Conservation (phyloP, 2,797 vertebrate species). For the Alosa sapidissima region DNA sequence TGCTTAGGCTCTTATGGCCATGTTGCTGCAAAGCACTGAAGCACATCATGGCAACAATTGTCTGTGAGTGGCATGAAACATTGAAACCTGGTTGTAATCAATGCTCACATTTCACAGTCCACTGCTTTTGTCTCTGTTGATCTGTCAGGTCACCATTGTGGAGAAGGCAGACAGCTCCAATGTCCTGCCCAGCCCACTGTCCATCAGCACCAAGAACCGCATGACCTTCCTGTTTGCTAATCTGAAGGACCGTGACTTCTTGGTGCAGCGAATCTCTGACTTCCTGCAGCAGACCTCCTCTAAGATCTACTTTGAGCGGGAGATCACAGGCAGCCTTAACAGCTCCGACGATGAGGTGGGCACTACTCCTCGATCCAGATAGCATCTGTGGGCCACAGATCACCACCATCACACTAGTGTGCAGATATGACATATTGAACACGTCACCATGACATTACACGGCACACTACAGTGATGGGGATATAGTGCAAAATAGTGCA, state of each 20-base stretch:
- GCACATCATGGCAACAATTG: neutral
- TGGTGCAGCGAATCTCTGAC: constrained; percentile 96
- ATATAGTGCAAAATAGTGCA: neutral
- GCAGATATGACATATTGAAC: neutral
- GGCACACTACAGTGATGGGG: neutral
- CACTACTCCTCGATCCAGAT: neutral
- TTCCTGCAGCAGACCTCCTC: constrained; percentile 95
- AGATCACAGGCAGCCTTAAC: constrained; percentile 84
- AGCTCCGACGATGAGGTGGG: constrained; percentile 92
- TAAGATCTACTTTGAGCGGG: constrained; percentile 87
- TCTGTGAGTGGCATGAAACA: neutral
- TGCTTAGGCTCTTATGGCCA: neutral
- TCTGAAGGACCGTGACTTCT: constrained; percentile 94
- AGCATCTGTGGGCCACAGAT: neutral
- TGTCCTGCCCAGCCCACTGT: constrained; percentile 92
- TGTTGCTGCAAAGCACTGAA: neutral
- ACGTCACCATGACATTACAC: neutral
- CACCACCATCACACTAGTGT: neutral
- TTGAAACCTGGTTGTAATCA: neutral
- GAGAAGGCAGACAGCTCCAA: constrained; percentile 98
- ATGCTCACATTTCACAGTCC: neutral
- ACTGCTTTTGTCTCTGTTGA: constrained; percentile 8
- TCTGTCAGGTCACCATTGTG: constrained; percentile 90
- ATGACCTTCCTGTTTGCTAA: constrained; percentile 99
- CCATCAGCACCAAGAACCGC: constrained; percentile 96